These are phyloP conservation scores for Phragmatobia fuliginosa DNA, from an alignment of 2,888 invertebrate species.

Conservation along the genomic window DNA sequence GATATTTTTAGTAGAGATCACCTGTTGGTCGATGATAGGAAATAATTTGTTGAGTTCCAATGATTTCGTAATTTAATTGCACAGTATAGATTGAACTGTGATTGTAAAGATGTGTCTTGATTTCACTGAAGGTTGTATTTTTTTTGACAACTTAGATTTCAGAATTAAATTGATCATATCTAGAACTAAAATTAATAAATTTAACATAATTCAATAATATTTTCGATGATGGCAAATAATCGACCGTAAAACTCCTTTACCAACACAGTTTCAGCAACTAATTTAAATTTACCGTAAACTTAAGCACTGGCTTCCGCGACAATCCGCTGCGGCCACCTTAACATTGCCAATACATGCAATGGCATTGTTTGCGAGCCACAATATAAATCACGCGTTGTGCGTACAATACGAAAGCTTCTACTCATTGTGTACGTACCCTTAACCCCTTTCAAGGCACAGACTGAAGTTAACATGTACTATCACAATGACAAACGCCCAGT, in stretches of 20 bases:
- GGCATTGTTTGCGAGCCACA: slow-evolving; percentile 82
- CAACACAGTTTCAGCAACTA: slow-evolving; percentile 73
- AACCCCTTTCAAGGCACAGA: slow-evolving; percentile 57
- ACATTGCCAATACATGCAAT: slow-evolving; percentile 65
- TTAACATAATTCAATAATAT: background rate
- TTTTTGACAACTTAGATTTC: background rate
- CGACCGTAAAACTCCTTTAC: slow-evolving; percentile 52
- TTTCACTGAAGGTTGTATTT: background rate
- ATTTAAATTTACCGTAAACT: slow-evolving; percentile 84
- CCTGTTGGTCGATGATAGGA: background rate
- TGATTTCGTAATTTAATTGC: background rate
- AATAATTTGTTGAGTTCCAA: background rate
- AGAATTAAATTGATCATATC: background rate
- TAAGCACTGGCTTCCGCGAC: slow-evolving; percentile 74
- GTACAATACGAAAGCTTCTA: slow-evolving; percentile 62
- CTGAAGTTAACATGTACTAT: slow-evolving; percentile 36
- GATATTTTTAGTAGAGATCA: background rate
- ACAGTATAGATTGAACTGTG: background rate
- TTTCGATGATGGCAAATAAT: slow-evolving; percentile 32
- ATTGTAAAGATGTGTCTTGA: background rate
- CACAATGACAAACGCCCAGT: slow-evolving; percentile 25
- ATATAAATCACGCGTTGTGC: slow-evolving; percentile 77
- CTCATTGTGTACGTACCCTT: slow-evolving; percentile 61
- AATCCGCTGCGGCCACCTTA: slow-evolving; percentile 60
- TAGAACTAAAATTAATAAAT: background rate